phyloP scores from a whole-genome alignment of 2,797 vertebrate genomes.

The Vipera latastei region DNA sequence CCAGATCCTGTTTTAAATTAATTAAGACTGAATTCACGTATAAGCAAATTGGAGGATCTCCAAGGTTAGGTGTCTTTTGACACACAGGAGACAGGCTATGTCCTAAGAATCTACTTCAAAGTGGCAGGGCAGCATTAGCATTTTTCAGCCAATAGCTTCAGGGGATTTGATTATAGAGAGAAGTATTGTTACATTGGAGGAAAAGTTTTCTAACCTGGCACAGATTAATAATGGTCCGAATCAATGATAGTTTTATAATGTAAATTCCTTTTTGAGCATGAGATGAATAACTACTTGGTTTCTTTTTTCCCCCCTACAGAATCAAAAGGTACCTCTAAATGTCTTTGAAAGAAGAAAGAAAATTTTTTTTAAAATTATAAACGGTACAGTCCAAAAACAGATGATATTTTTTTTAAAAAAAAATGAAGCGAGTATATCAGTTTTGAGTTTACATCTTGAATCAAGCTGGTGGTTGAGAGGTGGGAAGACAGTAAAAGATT shows the following conservation, averaged over 20 bases:
- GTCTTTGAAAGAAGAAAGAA: not conserved
- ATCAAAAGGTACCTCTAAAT: constrained; percentile 1
- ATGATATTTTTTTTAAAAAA: not conserved
- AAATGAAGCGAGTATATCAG: constrained; percentile 8
- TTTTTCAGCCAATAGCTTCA: constrained; percentile 65
- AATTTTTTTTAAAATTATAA: not conserved
- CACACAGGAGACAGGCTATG: constrained; percentile 58
- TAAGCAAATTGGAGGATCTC: constrained; percentile 58
- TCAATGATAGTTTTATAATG: constrained; percentile 27
- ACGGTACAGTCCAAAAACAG: not conserved
- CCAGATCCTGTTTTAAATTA: constrained; percentile 54
- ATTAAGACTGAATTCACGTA: constrained; percentile 61
- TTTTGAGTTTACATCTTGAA: not conserved
- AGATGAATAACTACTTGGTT: not conserved
- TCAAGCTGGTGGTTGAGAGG: not conserved
- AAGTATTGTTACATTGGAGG: constrained; percentile 50
- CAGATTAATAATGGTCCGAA: constrained; percentile 40
- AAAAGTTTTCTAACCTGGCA: constrained; percentile 42
- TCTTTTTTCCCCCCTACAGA: not conserved
- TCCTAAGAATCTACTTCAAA: constrained; percentile 69
- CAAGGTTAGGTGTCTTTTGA: constrained; percentile 60
- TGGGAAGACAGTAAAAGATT: not conserved
- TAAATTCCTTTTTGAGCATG: constrained; percentile 4
- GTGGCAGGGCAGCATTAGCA: constrained; percentile 60
- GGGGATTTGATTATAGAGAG: constrained; percentile 69